These are phyloP conservation scores for Anthopleura sola DNA, from an alignment of 64 coral and sea anemone genomes.

Conservation along the genomic window DNA sequence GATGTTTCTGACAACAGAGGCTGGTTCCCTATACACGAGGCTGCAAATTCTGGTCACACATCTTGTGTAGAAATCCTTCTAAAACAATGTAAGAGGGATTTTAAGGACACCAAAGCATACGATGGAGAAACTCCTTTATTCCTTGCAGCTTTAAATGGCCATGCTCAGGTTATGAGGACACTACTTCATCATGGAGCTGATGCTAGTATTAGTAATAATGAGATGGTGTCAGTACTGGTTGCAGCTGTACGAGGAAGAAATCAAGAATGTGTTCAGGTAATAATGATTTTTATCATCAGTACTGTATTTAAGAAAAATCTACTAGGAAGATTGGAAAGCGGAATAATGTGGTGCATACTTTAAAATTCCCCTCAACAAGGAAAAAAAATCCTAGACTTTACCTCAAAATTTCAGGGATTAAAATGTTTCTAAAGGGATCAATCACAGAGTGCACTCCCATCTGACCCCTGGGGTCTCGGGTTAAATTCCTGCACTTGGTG, in stretches of 20 bases:
- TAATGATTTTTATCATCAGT: neutral
- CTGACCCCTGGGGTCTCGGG: too few relatives aligned
- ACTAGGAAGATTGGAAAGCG: too few relatives aligned
- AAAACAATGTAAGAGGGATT: constrained; percentile 42
- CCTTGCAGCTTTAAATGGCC: constrained; percentile 51
- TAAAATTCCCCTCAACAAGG: too few relatives aligned
- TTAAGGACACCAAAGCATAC: constrained; percentile 56
- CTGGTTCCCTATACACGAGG: constrained; percentile 88
- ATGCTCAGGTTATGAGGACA: constrained; percentile 22
- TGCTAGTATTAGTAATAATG: constrained; percentile 57
- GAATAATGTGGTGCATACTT: too few relatives aligned
- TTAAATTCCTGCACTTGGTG: too few relatives aligned
- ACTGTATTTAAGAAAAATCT: too few relatives aligned
- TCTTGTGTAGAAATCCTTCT: constrained; percentile 53
- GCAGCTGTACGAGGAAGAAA: constrained; percentile 71
- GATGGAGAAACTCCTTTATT: constrained; percentile 78
- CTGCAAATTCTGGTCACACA: constrained; percentile 53
- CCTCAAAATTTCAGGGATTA: too few relatives aligned
- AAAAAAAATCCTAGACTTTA: too few relatives aligned
- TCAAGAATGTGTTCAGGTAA: constrained; percentile 62
- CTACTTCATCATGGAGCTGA: constrained; percentile 52
- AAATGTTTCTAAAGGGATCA: too few relatives aligned
- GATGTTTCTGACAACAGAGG: constrained; percentile 84
- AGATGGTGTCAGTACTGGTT: constrained; percentile 51
- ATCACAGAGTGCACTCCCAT: too few relatives aligned